Base-by-base conservation (phyloP, 2,797 vertebrate species). In the Hoplostethus atlanticus region DNA sequence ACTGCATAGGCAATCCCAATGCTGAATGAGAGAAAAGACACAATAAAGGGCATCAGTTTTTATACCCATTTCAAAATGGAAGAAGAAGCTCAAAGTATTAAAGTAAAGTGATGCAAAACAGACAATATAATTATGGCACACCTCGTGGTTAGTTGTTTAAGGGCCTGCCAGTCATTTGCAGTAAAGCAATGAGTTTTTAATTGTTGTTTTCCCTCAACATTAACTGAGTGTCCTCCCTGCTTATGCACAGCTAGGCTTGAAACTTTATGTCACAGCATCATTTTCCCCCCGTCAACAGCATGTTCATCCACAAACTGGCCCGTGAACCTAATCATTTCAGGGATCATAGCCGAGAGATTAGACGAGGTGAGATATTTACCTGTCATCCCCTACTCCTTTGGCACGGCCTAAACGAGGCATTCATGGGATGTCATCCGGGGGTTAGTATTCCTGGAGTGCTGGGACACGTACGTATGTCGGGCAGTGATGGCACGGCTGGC, bases 401-500 rank as follows among this genome's bases (percentile, higher is more conserved):
- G 54, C 72, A 47, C 11, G 13, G n/a, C 48, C 50, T 21, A 4
- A 70, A 66, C n/a, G 38, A 51, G 76, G 59, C 65, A 77, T 85
- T 57, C 46, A 17, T 7, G 63, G 64, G 60, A 62, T 68, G 72
- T 68, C 50, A 58, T 47, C 64, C 70, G 30, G 46, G 2, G 57
- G 31, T 70, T 63, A 2, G 44, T 21, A 70, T 70, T 73, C 61
- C 5, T 76, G 83, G 77, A 73, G 88, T 77, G 87, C 61, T 78
- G 66, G 84, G 90, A 85, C 85, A 76, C 62, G 67, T 72, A 73
- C 67, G 72, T 59, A 77, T 1, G 21, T 21, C 21, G 80, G 77
- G 76, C 81, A 76, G 71, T 6, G 76, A 83, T 79, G 87, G 86
- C 88, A 89, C 63, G 87, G 79, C 70, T 38, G 89, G 83, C 87